Conservation (phyloP, 2,113 vertebrate species). For the Elachura formosa region DNA sequence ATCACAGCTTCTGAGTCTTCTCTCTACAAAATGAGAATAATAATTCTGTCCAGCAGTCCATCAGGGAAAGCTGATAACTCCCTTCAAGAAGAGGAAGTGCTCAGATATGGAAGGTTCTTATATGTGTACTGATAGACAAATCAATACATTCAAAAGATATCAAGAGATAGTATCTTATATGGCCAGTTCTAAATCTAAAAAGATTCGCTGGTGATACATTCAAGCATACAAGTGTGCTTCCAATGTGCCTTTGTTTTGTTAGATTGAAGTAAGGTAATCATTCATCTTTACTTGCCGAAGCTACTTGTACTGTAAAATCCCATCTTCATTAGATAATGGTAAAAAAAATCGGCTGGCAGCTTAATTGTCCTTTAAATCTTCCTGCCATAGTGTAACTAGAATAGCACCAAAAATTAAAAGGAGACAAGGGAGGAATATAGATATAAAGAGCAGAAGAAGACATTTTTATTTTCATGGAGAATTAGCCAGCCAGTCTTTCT, state of each 20-base stretch:
- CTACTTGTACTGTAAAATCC: not conserved
- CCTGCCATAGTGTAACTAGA: not conserved
- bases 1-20: not conserved
- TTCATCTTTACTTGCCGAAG: not conserved
- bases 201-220: not conserved
- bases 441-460: not conserved
- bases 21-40: not conserved
- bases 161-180: not conserved
- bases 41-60: not conserved
- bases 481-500: conserved; percentile 20
- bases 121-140: not conserved
- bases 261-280: not conserved
- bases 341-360: not conserved
- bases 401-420: conserved; percentile 29
- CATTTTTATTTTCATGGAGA: conserved; percentile 1
- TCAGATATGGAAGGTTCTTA: not conserved
- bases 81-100: not conserved
- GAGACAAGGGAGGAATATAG: not conserved
- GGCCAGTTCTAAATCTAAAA: not conserved
- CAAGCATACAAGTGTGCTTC: not conserved
- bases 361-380: not conserved
- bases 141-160: not conserved
- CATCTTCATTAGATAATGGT: not conserved
- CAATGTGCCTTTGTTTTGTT: not conserved
- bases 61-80: not conserved